Conservation (phyloP, 2,797 vertebrate species). For the Enteromius viviparus region DNA sequence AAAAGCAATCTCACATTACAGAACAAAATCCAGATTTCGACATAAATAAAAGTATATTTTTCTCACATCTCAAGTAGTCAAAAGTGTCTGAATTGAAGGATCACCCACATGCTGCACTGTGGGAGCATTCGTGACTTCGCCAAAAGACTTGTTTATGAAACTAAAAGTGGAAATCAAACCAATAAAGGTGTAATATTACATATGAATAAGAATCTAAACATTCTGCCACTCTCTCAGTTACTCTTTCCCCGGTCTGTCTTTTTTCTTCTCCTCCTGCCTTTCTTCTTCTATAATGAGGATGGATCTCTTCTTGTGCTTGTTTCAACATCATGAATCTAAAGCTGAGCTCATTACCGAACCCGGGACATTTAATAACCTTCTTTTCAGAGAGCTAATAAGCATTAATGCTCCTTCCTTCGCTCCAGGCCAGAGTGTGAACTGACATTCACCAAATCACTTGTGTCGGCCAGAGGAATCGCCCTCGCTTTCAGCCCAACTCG, state of each 20-base stretch:
- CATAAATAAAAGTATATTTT: background rate
- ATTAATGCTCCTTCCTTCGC: slow-evolving; percentile 45
- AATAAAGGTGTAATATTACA: background rate
- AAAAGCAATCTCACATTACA: background rate
- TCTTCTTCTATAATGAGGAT: slow-evolving; percentile 59
- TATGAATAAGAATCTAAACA: background rate
- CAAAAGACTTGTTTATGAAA: background rate
- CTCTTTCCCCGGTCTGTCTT: background rate
- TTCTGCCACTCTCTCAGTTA: background rate
- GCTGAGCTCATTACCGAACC: slow-evolving; percentile 68
- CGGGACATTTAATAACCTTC: slow-evolving; percentile 68
- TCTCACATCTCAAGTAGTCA: background rate
- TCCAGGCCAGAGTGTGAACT: slow-evolving; percentile 46
- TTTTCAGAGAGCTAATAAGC: slow-evolving; percentile 56
- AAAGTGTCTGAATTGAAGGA: background rate
- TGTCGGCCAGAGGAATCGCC: slow-evolving; percentile 21
- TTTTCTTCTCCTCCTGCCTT: slow-evolving; percentile 47
- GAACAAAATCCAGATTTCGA: background rate
- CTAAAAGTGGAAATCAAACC: background rate
- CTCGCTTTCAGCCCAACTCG: slow-evolving; percentile 7
- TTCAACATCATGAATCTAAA: slow-evolving; percentile 69
- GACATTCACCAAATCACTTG: slow-evolving; percentile 56
- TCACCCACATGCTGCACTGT: background rate
- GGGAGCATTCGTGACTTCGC: background rate
- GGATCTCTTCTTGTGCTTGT: slow-evolving; percentile 63